Evolutionary conservation across 2,888 invertebrate genomes (phyloP), one percentile per base, ranked within the genome.

Genomic region (Polymixis flavicincta): DNA sequence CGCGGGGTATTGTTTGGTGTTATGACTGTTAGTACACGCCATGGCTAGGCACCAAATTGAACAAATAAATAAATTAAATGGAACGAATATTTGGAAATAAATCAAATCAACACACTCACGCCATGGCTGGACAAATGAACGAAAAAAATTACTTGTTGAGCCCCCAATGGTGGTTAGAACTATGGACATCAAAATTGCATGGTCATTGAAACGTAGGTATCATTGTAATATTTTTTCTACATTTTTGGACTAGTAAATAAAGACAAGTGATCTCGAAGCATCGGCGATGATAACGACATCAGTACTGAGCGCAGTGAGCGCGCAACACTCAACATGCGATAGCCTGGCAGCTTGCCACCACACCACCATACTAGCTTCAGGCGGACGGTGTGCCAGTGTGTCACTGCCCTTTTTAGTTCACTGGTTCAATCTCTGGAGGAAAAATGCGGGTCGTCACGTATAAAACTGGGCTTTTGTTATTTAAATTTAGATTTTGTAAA

Each of bases 321-420:
- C 42, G 54, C 19, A 42, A 61, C 73, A 70, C 78, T 83, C 73
- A 69, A 63, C 68, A 57, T 57, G 73, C 73, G 84, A 82, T 77
- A 77, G 61, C n/a, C 82, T 85, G 85, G 84, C 85, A 84, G 37
- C 9, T 57, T 84, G 85, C 86, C 85, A 84, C 70, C 45, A 48
- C 17, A n/a, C 63, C n/a, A 61, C 37, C 52, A 25, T 25, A 17
- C 37, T 50, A 11, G 11, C 37, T 8, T 13, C 66, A 19, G 17
- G n/a, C 22, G 28, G 7, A 45, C 50, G 42, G 22, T 57, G 63
- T 22, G 32, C 55, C 42, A 71, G 55, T 78, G 71, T 78, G 79
- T 71, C 79, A 63, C 50, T 63, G 50, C 32, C 55, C 50, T 71
- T 78, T 76, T 71, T 55, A 71, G 71, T 78, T 71, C 55, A 76